phyloP scores from a whole-genome alignment of 2,888 invertebrate species.

The Diadegma fenestrale region DNA sequence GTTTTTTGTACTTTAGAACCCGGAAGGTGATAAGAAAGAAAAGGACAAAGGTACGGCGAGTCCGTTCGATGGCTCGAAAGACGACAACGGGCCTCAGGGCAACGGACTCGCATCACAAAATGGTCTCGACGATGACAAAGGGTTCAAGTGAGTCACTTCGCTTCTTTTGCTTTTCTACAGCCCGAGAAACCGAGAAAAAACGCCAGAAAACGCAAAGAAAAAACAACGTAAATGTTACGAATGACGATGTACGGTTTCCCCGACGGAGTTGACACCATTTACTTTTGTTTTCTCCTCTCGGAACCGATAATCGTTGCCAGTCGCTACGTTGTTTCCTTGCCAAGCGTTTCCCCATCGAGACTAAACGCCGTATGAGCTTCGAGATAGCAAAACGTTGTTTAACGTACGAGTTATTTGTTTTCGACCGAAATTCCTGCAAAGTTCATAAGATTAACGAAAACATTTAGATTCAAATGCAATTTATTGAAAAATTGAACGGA shows the following conservation, averaged over 20 bases:
- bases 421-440: not conserved
- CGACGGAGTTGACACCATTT: conserved; percentile 7
- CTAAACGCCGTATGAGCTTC: conserved; percentile 42
- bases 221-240: conserved; percentile 1
- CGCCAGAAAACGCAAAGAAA: not conserved
- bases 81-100: conserved; percentile 86
- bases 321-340: conserved; percentile 6
- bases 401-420: conserved; percentile 2
- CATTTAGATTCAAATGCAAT: not conserved
- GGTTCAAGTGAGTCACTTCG: conserved; percentile 92
- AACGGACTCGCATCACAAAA: conserved; percentile 87
- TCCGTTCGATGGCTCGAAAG: conserved; percentile 87
- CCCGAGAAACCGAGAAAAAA: not conserved
- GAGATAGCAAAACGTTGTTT: conserved; percentile 44
- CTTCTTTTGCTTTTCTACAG: conserved; percentile 9
- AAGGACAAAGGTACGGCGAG: conserved; percentile 87
- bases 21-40: conserved; percentile 85
- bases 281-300: conserved; percentile 6
- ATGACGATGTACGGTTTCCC: conserved; percentile 37
- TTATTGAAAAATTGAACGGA: not conserved
- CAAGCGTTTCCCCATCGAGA: conserved; percentile 38
- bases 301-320: conserved; percentile 17
- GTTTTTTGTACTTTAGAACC: conserved; percentile 75
- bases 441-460: not conserved
- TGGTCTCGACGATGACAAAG: conserved; percentile 94